Conservation (phyloP, 1,140 invertebrate genomes). For the Leguminivora glycinivorella region DNA sequence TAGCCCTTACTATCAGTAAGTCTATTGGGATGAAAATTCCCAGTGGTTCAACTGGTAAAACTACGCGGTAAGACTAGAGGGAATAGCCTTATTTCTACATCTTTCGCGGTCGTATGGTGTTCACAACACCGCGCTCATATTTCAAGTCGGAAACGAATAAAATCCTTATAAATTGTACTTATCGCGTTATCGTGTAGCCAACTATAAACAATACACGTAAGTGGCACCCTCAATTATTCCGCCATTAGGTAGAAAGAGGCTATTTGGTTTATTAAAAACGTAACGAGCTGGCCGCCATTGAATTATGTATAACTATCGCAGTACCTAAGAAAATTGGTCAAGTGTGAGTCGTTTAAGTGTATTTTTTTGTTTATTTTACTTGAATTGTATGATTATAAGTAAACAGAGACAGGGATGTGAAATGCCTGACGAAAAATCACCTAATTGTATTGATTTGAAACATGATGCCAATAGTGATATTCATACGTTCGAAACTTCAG, state of each 20-base stretch:
- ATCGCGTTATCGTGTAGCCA: slow-evolving; percentile 22
- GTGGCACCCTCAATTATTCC: slow-evolving; percentile 20
- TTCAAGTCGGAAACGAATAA: neutral
- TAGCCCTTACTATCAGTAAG: no score
- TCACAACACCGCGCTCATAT: neutral
- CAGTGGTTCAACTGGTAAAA: no score
- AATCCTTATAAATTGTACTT: slow-evolving; percentile 26
- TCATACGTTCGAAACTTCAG: no score
- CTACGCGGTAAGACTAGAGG: no score
- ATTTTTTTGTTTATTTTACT: neutral
- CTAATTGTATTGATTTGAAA: no score
- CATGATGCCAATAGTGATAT: no score
- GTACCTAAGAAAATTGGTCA: neutral
- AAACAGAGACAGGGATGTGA: no score
- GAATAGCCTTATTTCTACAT: no score
- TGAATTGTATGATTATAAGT: neutral
- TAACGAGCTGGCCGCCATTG: slow-evolving; percentile 9
- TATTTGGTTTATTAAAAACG: slow-evolving; percentile 29
- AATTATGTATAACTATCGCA: slow-evolving; percentile 13
- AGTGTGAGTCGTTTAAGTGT: neutral
- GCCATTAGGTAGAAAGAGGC: slow-evolving; percentile 21
- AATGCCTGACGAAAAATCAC: neutral
- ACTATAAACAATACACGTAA: slow-evolving; percentile 21
- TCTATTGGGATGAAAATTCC: no score
- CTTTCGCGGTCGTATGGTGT: neutral